Evolutionary conservation across 1,140 invertebrate genomes (phyloP).

Genomic region (Aphaenogaster ashmeadi): DNA sequence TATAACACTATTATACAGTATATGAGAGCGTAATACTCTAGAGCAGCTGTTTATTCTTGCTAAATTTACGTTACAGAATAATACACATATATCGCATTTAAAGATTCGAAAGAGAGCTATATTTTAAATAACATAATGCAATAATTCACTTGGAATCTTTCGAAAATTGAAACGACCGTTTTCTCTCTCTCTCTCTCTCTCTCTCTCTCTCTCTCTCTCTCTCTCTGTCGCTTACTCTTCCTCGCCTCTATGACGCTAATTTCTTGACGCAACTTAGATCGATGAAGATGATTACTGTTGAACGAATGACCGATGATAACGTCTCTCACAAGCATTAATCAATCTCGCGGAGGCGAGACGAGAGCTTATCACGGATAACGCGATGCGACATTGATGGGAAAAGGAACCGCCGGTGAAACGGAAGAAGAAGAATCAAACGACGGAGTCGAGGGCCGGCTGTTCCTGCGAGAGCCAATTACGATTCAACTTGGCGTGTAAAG

Average conservation of each 20-base stretch:
- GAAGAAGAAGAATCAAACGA: constrained; percentile 11
- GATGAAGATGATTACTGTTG: constrained; percentile 35
- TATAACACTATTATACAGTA: not conserved
- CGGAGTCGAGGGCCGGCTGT: constrained; percentile 60
- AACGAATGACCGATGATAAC: constrained; percentile 31
- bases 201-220: not conserved
- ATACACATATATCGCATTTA: not conserved
- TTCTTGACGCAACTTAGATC: constrained; percentile 30
- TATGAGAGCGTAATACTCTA: not conserved
- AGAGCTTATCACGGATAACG: constrained; percentile 34
- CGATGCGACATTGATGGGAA: constrained; percentile 54
- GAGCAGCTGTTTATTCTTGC: not conserved
- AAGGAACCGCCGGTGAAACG: constrained; percentile 28
- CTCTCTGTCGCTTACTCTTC: not conserved
- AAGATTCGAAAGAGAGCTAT: not conserved
- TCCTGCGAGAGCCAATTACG: constrained; percentile 81
- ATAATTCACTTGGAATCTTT: not conserved
- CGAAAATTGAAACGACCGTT: not conserved
- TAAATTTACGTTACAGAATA: not conserved
- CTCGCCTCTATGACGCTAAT: constrained; percentile 25
- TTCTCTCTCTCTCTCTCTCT: not conserved
- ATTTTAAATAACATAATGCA: not conserved
- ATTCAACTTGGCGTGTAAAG: constrained; percentile 79
- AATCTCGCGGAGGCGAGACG: constrained; percentile 6
- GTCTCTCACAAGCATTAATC: not conserved